Evolutionary conservation across 2,113 vertebrate species (phyloP), one percentile per base, ranked within the genome.

Genomic region (Alethe diademata): DNA sequence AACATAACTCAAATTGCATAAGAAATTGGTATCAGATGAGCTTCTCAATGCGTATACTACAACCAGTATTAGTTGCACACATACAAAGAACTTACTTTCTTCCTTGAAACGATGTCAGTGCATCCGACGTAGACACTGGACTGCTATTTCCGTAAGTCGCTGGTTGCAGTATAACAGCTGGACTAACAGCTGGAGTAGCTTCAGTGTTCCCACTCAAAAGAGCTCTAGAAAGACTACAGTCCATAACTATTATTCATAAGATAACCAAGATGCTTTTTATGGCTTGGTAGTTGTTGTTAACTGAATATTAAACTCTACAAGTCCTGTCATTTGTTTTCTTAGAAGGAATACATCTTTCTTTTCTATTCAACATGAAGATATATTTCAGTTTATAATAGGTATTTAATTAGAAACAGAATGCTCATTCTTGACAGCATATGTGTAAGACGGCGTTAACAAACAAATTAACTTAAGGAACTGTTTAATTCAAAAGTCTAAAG

Each of bases 31-130:
- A 60, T 6, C 56, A 78, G 24, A 25, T 1, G 4, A 67, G 14
- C 8, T 51, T 76, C 45, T 66, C 16, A 14, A 47, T 1, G 2
- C 9, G 22, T 38, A 69, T 31, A 45, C 36, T 58, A 75, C 31
- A 73, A 66, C 1, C 31, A 67, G 5, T 58, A 60, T n/a, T 69
- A 84, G 50, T 36, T 23, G 57, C 8, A 56, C 8, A 64, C 1
- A 11, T 3, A 61, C 7, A 48, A 33, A 60, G 24, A 93, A 97
- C 98, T 98, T 97, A 98, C 98, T 98, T 98, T 93, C 97, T 97
- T 95, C 98, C 97, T 95, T 87, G 96, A 95, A 96, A 97, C 45
- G 67, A 24, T 0, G 33, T 64, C 56, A 93, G 75, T 11, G 91
- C 75, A 78, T 91, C 11, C 18, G 96, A 92, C 1, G 10, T 85